Percentiles rank a stretch among this genome's conserved stretches.
Conservation (phyloP, 2,113 vertebrate species). For the Semicossyphus pulcher region DNA sequence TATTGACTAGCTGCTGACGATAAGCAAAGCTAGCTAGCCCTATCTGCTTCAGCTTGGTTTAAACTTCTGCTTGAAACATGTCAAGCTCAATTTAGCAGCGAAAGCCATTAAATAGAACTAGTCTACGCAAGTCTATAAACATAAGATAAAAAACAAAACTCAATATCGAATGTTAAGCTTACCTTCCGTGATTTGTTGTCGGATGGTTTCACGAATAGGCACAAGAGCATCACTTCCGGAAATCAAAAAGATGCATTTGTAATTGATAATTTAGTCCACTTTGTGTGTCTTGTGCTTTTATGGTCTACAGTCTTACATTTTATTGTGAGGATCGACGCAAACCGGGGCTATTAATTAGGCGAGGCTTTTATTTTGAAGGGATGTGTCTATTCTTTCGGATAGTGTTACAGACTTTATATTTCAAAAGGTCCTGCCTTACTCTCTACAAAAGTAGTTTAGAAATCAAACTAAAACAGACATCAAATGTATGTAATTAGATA, state of each 20-base stretch:
- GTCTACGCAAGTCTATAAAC: neutral
- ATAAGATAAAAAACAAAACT: neutral
- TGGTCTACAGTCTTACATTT: too few species aligned
- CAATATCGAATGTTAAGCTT: too few species aligned
- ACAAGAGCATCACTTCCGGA: neutral
- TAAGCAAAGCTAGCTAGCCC: conserved; percentile 34
- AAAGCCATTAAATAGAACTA: accelerated
- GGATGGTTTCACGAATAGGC: neutral
- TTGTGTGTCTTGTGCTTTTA: accelerated
- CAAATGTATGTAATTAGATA: too few species aligned
- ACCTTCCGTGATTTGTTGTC: neutral
- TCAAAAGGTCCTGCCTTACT: neutral
- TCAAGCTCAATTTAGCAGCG: neutral
- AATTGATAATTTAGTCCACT: accelerated
- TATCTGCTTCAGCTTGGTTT: neutral
- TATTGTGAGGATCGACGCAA: neutral
- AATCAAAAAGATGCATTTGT: too few species aligned
- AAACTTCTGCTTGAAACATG: neutral
- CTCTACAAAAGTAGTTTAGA: neutral
- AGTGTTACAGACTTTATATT: neutral
- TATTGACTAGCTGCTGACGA: neutral
- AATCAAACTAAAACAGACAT: neutral
- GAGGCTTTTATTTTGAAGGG: conserved; percentile 43
- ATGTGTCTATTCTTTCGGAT: neutral
- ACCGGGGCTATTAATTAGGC: neutral